Base-by-base conservation (phyloP, 2,888 invertebrate species). In the Ligdia adustata region DNA sequence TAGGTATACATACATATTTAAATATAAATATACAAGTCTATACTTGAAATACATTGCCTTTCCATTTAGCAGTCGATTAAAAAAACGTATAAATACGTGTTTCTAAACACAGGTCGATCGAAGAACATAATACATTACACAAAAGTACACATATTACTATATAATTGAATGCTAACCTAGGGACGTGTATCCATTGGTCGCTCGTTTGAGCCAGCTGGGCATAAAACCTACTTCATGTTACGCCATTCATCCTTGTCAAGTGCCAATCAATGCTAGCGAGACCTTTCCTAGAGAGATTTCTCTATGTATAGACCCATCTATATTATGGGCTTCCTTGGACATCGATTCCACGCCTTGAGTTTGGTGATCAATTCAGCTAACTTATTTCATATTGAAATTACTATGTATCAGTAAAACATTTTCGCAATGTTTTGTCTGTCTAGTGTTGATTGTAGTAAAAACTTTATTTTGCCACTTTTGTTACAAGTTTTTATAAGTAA, bases 201-300 rank as follows among this genome's bases (percentile, higher is more conserved):
- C 37, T 27, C 27, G 5, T 29, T 29, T 29, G 15, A 22, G 24
- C 12, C 26, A 38, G 18, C 12, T 32, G 27, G 26, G 18, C n/a
- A 32, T 27, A 38, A 15, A 31, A 40, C 29, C 27, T 31, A 31
- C 37, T 28, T 6, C 31, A 18, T 44, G 32, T 26, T 18, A 18
- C 31, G 9, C 32, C 38, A 45, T 45, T 27, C 44, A 45, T 45
- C 38, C 33, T 27, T 39, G 38, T 39, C 45, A 18, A 32, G 27
- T 39, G 27, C 38, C 32, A 45, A 45, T 44, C 38, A 44, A 37
- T 38, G 31, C 16, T 28, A 15, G 22, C 13, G 32, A 45, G 33
- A 39, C 26, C 20, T 45, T 33, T 20, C 26, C 5, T 37, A 14
- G 20, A 15, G 13, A 32, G 31, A 38, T 28, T 45, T 32, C 18